Base-by-base conservation (phyloP, 2,797 vertebrate genomes). In the Acanthurus tractus region DNA sequence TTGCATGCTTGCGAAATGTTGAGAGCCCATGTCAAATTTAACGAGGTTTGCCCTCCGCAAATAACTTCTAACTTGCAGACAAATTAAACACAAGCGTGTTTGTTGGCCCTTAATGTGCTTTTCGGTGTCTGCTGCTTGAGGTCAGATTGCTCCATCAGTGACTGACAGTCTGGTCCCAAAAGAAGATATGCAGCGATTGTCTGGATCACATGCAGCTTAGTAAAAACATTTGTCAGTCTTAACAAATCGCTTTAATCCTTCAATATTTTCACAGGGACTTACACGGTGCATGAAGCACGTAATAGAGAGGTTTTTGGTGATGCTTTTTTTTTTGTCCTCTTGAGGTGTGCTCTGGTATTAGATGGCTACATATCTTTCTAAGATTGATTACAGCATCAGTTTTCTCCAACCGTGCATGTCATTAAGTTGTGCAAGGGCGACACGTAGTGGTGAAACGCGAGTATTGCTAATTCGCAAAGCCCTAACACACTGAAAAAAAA, bases 1-100 rank as follows among this genome's bases (percentile, higher is more conserved):
- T 88, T 91, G 94, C 92, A 52, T 92, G 90, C 93, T 90, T 93
- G 95, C 81, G 95, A 95, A 95, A 96, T 94, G 90, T 96, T 85
- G 93, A 94, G 93, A 82, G 86, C 79, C 76, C 73, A 74, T 92
- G 95, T 94, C 89, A 91, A 67, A 95, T 94, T 94, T 93, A 91
- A 94, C 92, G 89, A 94, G 90, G 82, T 82, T 84, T 89, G 88
- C 84, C 90, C 93, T 91, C 81, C 67, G 91, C 93, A 94, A 95
- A 95, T 93, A 95, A 78, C 86, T 90, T 79, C 86, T 57, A 89
- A 88, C 66, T 59, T 73, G 89, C 91, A 90, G 89, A 90, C 91
- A 92, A 91, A 92, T 93, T 85, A 93, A 92, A 94, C 93, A 94
- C 63, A 62, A 88, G 83, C 22, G 80, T 90, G 92, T 94, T 91